A percentile compares a stretch with the other conserved stretches of the same genome.
phyloP scores from a whole-genome alignment of 2,113 vertebrate genomes.

The Cyprinus carpio region DNA sequence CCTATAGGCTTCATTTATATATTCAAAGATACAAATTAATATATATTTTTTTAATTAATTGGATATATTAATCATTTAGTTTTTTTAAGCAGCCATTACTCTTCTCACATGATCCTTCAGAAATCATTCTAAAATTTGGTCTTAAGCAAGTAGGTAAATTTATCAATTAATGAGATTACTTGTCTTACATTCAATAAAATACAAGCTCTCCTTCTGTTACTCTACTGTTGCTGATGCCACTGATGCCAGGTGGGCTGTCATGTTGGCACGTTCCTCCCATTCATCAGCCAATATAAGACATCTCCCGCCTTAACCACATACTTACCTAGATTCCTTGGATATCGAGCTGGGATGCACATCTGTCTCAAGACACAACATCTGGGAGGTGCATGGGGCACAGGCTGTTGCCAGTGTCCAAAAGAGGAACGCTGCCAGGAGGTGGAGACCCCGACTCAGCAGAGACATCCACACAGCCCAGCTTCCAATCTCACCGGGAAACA shows the following conservation, averaged over 20 bases:
- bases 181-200: not conserved
- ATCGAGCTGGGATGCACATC: constrained; percentile 57
- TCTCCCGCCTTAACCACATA: constrained; percentile 31
- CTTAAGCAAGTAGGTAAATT: not conserved
- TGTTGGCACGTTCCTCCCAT: constrained; percentile 47
- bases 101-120: not conserved
- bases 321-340: constrained; percentile 28
- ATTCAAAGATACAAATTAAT: not conserved
- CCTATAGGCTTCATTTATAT: not conserved
- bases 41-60: no score
- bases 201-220: not conserved
- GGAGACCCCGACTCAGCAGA: constrained; percentile 42
- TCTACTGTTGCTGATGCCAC: not conserved
- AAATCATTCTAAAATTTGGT: not conserved
- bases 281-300: constrained; percentile 44
- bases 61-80: no score
- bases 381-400: constrained; percentile 47
- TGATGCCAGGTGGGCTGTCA: constrained; percentile 5
- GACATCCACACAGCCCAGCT: not conserved
- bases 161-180: not conserved
- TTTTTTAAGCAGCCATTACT: not conserved
- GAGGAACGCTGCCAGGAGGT: constrained; percentile 60
- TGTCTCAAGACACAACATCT: constrained; percentile 70
- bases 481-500: not conserved
- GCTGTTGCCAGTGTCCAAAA: constrained; percentile 56